Conservation (phyloP, 2,797 vertebrate genomes). For the Tympanoctomys barrerae region DNA sequence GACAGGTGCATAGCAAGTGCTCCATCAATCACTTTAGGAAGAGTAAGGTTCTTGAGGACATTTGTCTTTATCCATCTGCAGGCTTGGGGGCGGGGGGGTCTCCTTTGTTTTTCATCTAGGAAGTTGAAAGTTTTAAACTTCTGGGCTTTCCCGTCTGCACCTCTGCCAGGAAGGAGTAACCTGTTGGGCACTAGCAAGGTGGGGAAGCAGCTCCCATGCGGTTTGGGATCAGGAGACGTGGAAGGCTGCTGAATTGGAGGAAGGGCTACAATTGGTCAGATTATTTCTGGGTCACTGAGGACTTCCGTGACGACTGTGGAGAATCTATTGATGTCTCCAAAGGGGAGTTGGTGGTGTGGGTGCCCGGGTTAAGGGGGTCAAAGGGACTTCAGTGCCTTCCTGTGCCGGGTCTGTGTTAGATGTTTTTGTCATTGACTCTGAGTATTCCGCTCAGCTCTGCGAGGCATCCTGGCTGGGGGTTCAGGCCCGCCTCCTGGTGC, state of each 20-base stretch:
- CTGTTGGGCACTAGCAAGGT: fast-evolving
- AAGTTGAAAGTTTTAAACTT: background rate
- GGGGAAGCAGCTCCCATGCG: background rate
- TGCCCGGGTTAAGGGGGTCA: background rate
- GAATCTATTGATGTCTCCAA: background rate
- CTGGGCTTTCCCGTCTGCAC: background rate
- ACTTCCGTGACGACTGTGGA: background rate
- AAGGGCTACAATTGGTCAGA: background rate
- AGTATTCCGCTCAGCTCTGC: background rate
- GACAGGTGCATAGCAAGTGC: background rate
- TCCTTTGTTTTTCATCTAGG: background rate
- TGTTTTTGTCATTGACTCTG: background rate
- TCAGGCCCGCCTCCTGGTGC: background rate
- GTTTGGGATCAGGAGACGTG: background rate
- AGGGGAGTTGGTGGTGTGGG: background rate
- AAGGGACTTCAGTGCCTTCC: background rate
- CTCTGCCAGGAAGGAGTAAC: background rate
- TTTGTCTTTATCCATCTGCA: background rate
- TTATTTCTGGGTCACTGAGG: background rate
- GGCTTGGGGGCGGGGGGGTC: no score
- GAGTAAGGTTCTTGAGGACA: background rate
- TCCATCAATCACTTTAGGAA: background rate
- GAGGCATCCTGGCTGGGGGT: no score
- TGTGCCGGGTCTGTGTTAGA: background rate
- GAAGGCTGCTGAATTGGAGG: background rate